Evolutionary conservation across 2,797 vertebrate genomes (phyloP), one percentile per base, ranked within the genome.

Genomic region (Otus scops): DNA sequence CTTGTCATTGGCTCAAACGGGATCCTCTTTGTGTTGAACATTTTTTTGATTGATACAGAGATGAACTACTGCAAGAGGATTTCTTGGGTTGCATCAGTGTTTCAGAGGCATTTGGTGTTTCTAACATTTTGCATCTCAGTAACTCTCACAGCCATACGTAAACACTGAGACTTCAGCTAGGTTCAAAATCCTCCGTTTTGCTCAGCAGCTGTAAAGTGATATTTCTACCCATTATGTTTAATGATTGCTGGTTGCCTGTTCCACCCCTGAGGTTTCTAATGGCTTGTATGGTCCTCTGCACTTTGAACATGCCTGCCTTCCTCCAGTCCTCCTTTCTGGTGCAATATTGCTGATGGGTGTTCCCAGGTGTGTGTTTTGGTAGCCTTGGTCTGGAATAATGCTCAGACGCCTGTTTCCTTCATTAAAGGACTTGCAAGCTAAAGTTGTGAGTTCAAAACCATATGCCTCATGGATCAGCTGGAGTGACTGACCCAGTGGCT

Each of bases 371-470:
- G 43, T 43, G 10, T 67, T 60, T 64, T 41, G n/a, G 19, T 36
- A 15, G 19, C 38, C 27, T 57, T 28, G 27, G 18, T 53, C 56
- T 77, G 43, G 16, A 74, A 65, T 48, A 41, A 65, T 1, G 6
- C 19, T 47, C 23, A 45, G 32, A 3, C 3, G 10, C 26, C n/a
- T n/a, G n/a, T n/a, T n/a, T n/a, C n/a, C n/a, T 13, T 76, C 38
- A 7, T 26, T 70, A 30, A 38, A 77, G 43, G 24, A 4, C 13
- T 48, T 71, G 32, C 13, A 21, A 75, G 27, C 22, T 70, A 1
- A 32, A 59, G 15, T 6, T 2, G 1, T 0, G 7, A 50, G 23
- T 30, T 79, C 38, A 53, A 39, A 70, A 45, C 32, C 1, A 0
- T 23, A 18, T 3, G 4, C 32, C 39, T 65, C 36, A 11, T 3